phyloP scores from a whole-genome alignment of 2,113 vertebrate species.

The Spilogale gracilis region DNA sequence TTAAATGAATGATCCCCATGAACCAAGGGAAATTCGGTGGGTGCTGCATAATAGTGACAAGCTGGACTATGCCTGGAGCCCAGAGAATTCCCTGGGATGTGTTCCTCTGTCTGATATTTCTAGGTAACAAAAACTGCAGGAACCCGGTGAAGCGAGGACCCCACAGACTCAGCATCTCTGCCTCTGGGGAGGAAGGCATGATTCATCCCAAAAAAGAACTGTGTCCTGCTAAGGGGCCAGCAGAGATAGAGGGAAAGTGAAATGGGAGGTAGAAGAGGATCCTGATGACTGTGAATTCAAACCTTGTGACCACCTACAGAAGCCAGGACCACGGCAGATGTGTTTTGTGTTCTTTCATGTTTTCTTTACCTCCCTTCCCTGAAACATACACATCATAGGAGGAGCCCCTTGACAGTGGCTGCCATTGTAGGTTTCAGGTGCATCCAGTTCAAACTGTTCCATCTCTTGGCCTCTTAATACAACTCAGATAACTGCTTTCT shows the following conservation, averaged over 20 bases:
- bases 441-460: background rate
- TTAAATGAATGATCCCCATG: background rate
- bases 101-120: background rate
- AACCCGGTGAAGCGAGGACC: background rate
- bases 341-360: background rate
- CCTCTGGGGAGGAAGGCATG: background rate
- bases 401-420: background rate
- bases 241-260: background rate
- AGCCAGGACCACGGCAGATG: background rate
- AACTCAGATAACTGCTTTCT: background rate
- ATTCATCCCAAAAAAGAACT: background rate
- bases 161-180: background rate
- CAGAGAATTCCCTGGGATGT: background rate
- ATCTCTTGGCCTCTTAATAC: background rate
- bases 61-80: background rate
- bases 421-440: background rate
- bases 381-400: background rate
- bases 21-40: background rate
- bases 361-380: background rate
- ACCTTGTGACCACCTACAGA: background rate
- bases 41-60: background rate
- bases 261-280: background rate
- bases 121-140: background rate
- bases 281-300: background rate
- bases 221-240: background rate